These are phyloP conservation scores for Ctenosaura bakeri DNA, from an alignment of 2,797 vertebrate species.

Conservation along the genomic window DNA sequence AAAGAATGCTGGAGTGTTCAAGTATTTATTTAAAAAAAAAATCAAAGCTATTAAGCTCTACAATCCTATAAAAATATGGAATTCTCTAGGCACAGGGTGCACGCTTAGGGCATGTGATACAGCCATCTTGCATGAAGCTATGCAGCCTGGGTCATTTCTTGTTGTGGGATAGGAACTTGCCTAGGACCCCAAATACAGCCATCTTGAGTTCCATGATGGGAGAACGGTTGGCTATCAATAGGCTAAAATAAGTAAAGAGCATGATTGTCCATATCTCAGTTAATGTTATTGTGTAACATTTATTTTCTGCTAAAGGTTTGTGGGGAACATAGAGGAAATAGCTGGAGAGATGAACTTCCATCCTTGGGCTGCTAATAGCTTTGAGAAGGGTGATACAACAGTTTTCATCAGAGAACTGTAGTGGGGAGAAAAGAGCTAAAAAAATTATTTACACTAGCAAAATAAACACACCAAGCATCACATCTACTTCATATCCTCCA, in stretches of 20 bases:
- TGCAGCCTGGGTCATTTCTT: background rate
- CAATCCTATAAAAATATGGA: no score
- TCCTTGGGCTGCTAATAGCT: background rate
- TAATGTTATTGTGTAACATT: background rate
- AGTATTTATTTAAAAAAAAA: no score
- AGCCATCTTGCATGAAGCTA: background rate
- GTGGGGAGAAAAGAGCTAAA: background rate
- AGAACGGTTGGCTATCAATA: no score
- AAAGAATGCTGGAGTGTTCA: no score
- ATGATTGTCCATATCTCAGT: background rate
- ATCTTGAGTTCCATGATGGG: no score
- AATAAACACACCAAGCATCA: background rate
- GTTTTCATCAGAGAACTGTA: background rate
- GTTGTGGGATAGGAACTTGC: background rate
- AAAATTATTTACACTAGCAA: background rate
- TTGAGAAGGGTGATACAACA: background rate
- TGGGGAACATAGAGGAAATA: background rate
- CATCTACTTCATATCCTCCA: no score
- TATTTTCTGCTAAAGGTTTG: background rate
- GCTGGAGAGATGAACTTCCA: background rate
- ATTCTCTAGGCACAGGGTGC: no score
- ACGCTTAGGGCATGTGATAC: background rate
- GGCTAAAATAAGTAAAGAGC: background rate
- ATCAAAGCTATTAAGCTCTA: no score
- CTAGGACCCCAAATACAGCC: no score